These are phyloP conservation scores for Hydrotaea cyrtoneurina DNA, from an alignment of 2,888 invertebrate species.

Conservation along the genomic window DNA sequence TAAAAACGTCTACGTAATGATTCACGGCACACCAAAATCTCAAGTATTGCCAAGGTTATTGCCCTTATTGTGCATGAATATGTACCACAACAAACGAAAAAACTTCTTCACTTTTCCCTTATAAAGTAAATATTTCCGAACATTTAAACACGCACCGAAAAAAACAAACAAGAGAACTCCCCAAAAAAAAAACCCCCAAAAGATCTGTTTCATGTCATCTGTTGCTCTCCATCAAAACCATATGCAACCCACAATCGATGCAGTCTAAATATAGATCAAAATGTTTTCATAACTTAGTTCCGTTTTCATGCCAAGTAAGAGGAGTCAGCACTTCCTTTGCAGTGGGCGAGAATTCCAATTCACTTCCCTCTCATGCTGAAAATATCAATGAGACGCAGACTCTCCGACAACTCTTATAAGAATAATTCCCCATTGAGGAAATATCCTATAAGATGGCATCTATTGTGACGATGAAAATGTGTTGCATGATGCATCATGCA, in stretches of 20 bases:
- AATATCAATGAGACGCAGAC: neutral
- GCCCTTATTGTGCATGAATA: too few species aligned
- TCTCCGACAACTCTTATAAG: conserved; percentile 1
- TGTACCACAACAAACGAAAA: too few species aligned
- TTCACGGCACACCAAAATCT: too few species aligned
- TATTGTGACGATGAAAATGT: neutral
- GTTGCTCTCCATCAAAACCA: conserved; percentile 29
- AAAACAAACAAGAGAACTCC: too few species aligned
- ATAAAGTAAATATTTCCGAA: conserved; percentile 21
- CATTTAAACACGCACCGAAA: neutral
- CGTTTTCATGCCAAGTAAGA: conserved; percentile 24
- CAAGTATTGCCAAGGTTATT: too few species aligned
- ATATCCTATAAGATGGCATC: conserved; percentile 44
- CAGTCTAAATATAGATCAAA: conserved; percentile 31
- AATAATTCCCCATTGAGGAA: neutral
- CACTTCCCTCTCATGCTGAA: neutral
- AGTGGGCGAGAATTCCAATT: neutral
- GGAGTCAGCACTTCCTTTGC: conserved; percentile 20
- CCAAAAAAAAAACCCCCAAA: neutral
- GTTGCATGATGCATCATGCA: conserved; percentile 23
- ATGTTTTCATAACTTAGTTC: conserved; percentile 48
- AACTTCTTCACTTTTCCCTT: too few species aligned
- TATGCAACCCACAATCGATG: conserved; percentile 28
- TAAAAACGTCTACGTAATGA: too few species aligned
- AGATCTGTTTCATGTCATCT: conserved; percentile 40